Percentiles rank a stretch among this genome's conserved stretches.
Conservation (phyloP, 2,113 vertebrate genomes). For the Notarius quadriscutis region DNA sequence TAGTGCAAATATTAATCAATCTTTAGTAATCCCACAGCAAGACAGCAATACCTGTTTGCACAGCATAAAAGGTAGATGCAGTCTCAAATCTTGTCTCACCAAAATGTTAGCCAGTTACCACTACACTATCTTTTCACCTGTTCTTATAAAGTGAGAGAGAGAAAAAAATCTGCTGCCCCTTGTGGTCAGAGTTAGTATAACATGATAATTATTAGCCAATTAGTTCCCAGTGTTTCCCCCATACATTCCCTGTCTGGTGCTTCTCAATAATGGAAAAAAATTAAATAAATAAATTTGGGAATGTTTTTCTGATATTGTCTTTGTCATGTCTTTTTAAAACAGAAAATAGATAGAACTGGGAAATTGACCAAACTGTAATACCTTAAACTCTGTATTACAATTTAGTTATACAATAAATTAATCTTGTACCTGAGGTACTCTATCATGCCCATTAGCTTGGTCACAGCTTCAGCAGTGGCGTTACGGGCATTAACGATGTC, state of each 20-base stretch:
- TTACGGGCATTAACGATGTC: constrained; percentile 83
- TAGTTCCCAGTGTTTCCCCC: not conserved
- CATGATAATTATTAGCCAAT: not conserved
- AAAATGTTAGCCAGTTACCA: not conserved
- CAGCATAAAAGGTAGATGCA: not conserved
- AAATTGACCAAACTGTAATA: not conserved
- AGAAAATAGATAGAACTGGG: not conserved
- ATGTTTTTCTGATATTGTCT: not conserved
- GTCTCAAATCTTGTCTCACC: not conserved
- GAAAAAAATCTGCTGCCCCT: not conserved
- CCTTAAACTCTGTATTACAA: not conserved
- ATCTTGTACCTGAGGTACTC: constrained; percentile 84
- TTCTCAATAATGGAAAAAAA: not conserved
- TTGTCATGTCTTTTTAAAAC: not conserved
- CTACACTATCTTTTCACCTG: not conserved
- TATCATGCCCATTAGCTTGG: constrained; percentile 78
- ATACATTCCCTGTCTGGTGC: not conserved
- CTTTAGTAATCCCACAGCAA: not conserved
- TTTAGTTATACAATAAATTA: not conserved
- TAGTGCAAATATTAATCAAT: not conserved
- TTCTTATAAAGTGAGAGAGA: not conserved
- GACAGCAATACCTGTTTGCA: not conserved
- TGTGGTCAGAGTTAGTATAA: not conserved
- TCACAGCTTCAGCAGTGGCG: constrained; percentile 72
- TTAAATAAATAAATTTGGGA: not conserved